A percentile compares a stretch with the other conserved stretches of the same genome.
Evolutionary conservation across 2,113 vertebrate genomes (phyloP).

Genomic region (Salvelinus alpinus): DNA sequence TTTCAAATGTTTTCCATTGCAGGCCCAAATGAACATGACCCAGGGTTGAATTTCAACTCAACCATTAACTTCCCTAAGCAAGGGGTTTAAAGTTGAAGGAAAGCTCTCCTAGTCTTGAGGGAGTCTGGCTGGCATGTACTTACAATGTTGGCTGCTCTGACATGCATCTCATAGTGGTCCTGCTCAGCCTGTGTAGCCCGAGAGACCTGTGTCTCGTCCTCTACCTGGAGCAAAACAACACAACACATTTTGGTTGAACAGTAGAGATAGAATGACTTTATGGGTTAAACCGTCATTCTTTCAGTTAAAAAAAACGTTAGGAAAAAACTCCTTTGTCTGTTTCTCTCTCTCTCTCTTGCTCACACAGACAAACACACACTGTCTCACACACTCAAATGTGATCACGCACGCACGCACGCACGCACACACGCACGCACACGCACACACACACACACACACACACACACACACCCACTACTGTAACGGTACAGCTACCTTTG

Average conservation of each 20-base stretch:
- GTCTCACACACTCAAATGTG: background rate
- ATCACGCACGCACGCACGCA: no score
- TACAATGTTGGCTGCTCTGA: slow-evolving; percentile 96
- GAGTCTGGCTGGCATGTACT: slow-evolving; percentile 59
- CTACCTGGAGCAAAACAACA: slow-evolving; percentile 76
- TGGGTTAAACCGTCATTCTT: no score
- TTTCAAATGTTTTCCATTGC: no score
- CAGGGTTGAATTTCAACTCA: no score
- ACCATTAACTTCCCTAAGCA: background rate
- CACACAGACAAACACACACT: background rate
- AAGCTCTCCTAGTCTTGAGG: background rate
- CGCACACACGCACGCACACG: background rate
- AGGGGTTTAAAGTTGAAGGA: background rate
- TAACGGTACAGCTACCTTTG: slow-evolving; percentile 75
- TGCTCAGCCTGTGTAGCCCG: slow-evolving; percentile 94
- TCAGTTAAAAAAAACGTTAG: no score
- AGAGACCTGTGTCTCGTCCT: slow-evolving; percentile 96
- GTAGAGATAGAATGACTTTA: no score
- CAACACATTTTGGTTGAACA: background rate
- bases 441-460: background rate
- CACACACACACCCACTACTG: background rate
- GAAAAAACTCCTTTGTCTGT: no score
- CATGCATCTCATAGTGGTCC: slow-evolving; percentile 98
- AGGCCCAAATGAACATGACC: no score
- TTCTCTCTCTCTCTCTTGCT: background rate